Conservation (phyloP, 2,113 vertebrate species). For the Hippoglossus stenolepis region DNA sequence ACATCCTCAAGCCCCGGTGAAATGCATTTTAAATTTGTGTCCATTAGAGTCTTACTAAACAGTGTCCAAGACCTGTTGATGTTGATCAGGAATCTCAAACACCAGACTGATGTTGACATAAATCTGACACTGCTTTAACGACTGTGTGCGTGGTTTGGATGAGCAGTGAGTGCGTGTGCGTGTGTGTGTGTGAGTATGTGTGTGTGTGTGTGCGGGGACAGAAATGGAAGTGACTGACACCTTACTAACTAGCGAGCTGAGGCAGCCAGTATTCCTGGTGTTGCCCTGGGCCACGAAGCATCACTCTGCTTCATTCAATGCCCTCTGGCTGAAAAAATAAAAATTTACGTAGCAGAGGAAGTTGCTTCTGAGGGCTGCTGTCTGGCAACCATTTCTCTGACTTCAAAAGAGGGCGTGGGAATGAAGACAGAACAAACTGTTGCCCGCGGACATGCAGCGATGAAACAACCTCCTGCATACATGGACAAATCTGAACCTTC, state of each 20-base stretch:
- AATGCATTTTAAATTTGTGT: conserved; percentile 7
- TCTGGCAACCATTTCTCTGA: conserved; percentile 59
- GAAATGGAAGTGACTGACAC: conserved; percentile 38
- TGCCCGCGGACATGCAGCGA: conserved; percentile 53
- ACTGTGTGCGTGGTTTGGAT: conserved; percentile 23
- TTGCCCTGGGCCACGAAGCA: conserved; percentile 46
- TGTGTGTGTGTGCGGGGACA: neutral
- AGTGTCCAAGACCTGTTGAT: neutral
- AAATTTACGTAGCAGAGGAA: conserved; percentile 31
- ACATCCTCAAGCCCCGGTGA: neutral
- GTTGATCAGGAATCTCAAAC: neutral
- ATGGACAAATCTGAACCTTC: conserved; percentile 40
- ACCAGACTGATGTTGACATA: conserved; percentile 12
- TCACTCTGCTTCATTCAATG: conserved; percentile 37
- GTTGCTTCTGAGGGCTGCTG: conserved; percentile 50
- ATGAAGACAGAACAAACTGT: conserved; percentile 60
- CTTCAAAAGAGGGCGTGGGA: conserved; percentile 56
- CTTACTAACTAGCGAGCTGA: conserved; percentile 61
- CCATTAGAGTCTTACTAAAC: conserved; percentile 11
- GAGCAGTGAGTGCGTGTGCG: neutral
- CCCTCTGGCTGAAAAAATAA: conserved; percentile 28
- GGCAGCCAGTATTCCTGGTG: conserved; percentile 54
- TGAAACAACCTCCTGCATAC: conserved; percentile 50
- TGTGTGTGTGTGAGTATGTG: neutral
- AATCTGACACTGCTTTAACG: conserved; percentile 24